phyloP scores from a whole-genome alignment of 2,888 invertebrate species.

The Miltochrista miniata region DNA sequence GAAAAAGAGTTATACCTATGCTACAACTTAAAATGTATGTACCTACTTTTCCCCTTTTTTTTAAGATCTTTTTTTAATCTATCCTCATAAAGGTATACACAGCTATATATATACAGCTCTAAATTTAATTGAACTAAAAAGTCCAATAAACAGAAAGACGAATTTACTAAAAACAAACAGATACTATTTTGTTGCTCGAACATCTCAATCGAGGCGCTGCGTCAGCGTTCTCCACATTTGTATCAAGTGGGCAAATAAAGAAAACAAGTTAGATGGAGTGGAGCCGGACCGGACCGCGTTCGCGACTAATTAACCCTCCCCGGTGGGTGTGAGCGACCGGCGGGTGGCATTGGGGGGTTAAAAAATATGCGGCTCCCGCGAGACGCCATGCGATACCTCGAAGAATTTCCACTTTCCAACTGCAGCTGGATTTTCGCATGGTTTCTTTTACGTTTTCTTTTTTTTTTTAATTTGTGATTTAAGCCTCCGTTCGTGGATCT shows the following conservation, averaged over 20 bases:
- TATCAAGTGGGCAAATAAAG: slow-evolving; percentile 82
- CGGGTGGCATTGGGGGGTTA: slow-evolving; percentile 44
- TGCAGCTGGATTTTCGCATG: slow-evolving; percentile 30
- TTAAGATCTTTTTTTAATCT: too few species aligned
- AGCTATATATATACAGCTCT: too few species aligned
- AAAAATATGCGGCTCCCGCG: slow-evolving; percentile 74
- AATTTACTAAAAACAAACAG: too few species aligned
- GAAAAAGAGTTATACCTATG: too few species aligned
- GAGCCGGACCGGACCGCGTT: slow-evolving; percentile 77
- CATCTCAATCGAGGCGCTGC: slow-evolving; percentile 30
- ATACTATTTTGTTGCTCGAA: slow-evolving; percentile 2
- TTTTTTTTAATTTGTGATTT: slow-evolving; percentile 18
- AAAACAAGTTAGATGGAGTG: slow-evolving; percentile 81
- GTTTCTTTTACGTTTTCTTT: slow-evolving; percentile 14
- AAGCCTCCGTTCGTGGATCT: slow-evolving; percentile 1
- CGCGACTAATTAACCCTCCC: slow-evolving; percentile 81
- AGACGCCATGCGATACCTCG: slow-evolving; percentile 55
- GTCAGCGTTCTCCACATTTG: slow-evolving; percentile 67
- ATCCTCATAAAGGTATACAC: too few species aligned
- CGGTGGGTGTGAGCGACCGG: slow-evolving; percentile 44
- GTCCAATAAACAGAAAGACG: not conserved
- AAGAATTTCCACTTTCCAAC: slow-evolving; percentile 54
- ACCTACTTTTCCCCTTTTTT: too few species aligned
- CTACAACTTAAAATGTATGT: too few species aligned
- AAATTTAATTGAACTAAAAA: not conserved